A percentile compares a stretch with the other conserved stretches of the same genome.
phyloP scores from a whole-genome alignment of 2,888 invertebrate species.

The Chrysopilus asiliformis region DNA sequence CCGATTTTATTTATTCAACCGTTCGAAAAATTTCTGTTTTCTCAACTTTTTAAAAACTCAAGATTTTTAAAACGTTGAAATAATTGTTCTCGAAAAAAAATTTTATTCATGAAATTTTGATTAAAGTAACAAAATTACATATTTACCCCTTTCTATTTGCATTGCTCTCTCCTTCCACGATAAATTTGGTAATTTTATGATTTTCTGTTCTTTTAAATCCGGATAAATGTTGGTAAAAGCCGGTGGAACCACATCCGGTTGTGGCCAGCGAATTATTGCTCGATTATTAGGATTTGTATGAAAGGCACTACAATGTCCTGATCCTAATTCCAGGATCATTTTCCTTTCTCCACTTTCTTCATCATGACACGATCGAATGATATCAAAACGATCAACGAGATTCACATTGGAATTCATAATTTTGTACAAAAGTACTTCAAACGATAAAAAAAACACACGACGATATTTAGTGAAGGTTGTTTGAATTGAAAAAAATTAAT shows the following conservation, averaged over 20 bases:
- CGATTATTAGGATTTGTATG: background rate
- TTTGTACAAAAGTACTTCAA: no score
- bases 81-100: no score
- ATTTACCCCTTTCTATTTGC: conserved; percentile 46
- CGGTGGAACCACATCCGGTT: conserved; percentile 10
- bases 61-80: no score
- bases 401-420: no score
- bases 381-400: no score
- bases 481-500: no score
- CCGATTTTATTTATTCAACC: no score
- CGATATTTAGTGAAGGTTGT: no score
- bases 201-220: conserved; percentile 10
- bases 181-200: conserved; percentile 6
- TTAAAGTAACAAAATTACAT: background rate
- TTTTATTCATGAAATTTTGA: background rate
- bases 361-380: no score
- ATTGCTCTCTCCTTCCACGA: conserved; percentile 47
- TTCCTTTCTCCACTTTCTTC: conserved; percentile 35
- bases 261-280: conserved; percentile 7
- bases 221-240: conserved; percentile 9
- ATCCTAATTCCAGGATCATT: conserved; percentile 42
- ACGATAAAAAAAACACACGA: no score
- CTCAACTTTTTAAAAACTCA: no score
- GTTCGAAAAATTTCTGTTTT: no score
- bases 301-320: background rate